Conservation (phyloP, 2,888 invertebrate genomes). For the Melikaiella ostensackeni region DNA sequence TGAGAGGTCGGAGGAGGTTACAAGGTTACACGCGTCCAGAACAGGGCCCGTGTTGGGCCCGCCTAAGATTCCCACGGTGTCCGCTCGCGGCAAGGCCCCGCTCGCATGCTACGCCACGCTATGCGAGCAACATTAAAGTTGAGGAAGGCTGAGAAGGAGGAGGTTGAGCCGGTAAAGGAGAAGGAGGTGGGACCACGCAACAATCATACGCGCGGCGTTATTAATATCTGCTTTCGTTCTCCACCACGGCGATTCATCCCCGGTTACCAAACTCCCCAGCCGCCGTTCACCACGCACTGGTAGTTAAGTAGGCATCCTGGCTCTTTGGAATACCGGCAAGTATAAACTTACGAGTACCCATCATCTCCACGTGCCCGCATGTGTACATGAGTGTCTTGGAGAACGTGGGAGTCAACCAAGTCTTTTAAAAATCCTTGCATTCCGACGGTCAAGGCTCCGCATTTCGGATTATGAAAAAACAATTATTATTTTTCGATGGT, state of each 20-base stretch:
- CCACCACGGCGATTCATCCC: constrained; percentile 55
- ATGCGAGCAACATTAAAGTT: constrained; percentile 71
- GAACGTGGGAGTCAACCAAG: constrained; percentile 50
- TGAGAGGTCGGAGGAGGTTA: constrained; percentile 70
- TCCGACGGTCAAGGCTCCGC: background rate
- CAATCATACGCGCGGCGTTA: constrained; percentile 66
- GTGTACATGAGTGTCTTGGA: constrained; percentile 46
- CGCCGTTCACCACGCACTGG: constrained; percentile 50
- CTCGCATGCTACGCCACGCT: constrained; percentile 64
- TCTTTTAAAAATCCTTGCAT: constrained; percentile 44
- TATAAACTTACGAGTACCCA: constrained; percentile 43
- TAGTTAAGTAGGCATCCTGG: constrained; percentile 54
- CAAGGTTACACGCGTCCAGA: constrained; percentile 74
- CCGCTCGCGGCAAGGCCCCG: constrained; percentile 74
- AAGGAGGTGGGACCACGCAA: constrained; percentile 64
- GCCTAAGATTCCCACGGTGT: constrained; percentile 76
- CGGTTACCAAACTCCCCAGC: constrained; percentile 54
- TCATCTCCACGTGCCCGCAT: constrained; percentile 47
- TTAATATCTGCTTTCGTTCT: constrained; percentile 70
- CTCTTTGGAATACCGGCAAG: constrained; percentile 47
- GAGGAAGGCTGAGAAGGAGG: constrained; percentile 63
- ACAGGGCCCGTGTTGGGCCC: constrained; percentile 71
- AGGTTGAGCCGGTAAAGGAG: constrained; percentile 48
- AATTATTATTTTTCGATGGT: background rate
- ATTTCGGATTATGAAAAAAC: background rate